These are phyloP conservation scores for Andrena haemorrhoa DNA, from an alignment of 2,888 invertebrate genomes.

Conservation along the genomic window DNA sequence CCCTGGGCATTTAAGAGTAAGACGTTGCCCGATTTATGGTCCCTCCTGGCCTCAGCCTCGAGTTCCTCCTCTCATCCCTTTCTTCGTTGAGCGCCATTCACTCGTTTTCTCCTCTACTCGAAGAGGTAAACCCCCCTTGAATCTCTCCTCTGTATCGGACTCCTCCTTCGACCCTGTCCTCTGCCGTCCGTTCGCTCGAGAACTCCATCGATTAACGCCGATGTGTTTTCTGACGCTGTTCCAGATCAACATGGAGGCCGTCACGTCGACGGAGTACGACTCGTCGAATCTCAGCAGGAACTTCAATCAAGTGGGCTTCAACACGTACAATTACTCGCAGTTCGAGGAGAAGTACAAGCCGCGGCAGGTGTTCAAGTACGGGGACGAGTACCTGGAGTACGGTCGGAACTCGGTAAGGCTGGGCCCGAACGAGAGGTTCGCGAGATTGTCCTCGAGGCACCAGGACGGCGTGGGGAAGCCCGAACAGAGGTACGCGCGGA, in stretches of 20 bases:
- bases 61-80: conserved; percentile 56
- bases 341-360: conserved; percentile 81
- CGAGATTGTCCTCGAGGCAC: conserved; percentile 60
- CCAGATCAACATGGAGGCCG: conserved; percentile 86
- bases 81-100: conserved; percentile 60
- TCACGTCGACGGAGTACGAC: conserved; percentile 85
- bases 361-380: conserved; percentile 76
- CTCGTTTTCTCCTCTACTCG: conserved; percentile 26
- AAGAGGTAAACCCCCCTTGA: conserved; percentile 9
- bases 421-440: conserved; percentile 66
- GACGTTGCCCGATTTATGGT: conserved; percentile 78
- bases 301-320: conserved; percentile 80
- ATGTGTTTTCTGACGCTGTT: conserved; percentile 55
- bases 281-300: conserved; percentile 80
- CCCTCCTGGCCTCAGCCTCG: conserved; percentile 39
- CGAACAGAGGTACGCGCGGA: conserved; percentile 77
- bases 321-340: conserved; percentile 81
- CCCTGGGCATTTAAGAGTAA: conserved; percentile 74
- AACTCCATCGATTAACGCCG: not conserved
- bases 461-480: conserved; percentile 70
- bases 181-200: not conserved
- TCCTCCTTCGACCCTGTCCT: not conserved
- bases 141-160: not conserved
- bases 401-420: conserved; percentile 74
- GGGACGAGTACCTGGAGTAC: conserved; percentile 78